A percentile compares a stretch with the other conserved stretches of the same genome.
phyloP scores from a whole-genome alignment of 92 coral and sea anemone genomes.

The Epizoanthus rinbou region DNA sequence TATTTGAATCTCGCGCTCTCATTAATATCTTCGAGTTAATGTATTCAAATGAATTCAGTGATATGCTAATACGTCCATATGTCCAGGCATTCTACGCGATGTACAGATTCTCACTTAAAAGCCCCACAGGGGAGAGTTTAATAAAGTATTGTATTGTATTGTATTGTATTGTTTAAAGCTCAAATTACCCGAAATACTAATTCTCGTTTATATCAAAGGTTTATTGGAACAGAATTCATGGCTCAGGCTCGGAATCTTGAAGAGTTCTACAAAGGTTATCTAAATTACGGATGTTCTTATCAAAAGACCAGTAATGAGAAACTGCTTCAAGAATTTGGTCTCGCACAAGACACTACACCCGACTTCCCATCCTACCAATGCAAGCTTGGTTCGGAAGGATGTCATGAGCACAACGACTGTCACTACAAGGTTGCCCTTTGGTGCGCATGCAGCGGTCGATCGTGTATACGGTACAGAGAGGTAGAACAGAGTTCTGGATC shows the following conservation, averaged over 20 bases:
- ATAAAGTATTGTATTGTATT: no score
- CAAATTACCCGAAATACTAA: no score
- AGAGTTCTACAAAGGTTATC: constrained; percentile 55
- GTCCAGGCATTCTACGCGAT: no score
- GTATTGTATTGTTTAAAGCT: no score
- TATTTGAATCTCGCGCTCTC: no score
- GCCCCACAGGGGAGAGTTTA: no score
- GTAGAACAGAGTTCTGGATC: constrained; percentile 15
- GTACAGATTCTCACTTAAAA: no score
- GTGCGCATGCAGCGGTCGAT: no score
- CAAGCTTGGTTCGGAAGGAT: constrained; percentile 33
- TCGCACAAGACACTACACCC: neutral
- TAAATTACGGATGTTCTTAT: constrained; percentile 40
- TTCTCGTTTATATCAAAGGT: neutral
- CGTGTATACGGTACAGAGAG: constrained; percentile 32
- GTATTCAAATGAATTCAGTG: no score
- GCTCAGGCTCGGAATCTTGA: constrained; percentile 50
- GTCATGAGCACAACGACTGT: constrained; percentile 34
- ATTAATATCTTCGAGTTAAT: no score
- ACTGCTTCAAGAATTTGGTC: constrained; percentile 26
- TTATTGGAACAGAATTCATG: constrained; percentile 26
- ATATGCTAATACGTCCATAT: no score
- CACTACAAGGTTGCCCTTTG: no score
- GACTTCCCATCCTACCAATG: constrained; percentile 44
- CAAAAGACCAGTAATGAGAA: neutral